Base-by-base conservation (phyloP, 2,113 vertebrate species). In the Brachionichthys hirsutus region DNA sequence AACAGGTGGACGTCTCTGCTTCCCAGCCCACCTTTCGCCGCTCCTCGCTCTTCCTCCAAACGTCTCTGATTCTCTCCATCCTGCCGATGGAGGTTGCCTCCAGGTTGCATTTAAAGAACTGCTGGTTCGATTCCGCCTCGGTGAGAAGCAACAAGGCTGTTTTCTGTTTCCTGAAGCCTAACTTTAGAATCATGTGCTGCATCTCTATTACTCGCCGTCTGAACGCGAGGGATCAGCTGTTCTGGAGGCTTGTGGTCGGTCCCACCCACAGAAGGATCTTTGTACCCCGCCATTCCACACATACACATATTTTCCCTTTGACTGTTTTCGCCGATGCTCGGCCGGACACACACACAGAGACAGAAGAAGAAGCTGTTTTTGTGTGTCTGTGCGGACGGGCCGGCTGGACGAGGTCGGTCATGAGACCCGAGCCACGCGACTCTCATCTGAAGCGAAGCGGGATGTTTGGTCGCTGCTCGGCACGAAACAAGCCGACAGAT, bases 241-340 rank as follows among this genome's bases (percentile, higher is more conserved):
- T 85, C 68, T 69, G 73, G 49, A 78, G 71, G 82, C 82, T 74
- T 82, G 82, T 71, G 82, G 78, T 74, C 48, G 17, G 18, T 73
- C 67, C 73, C 80, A 66, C 62, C 77, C 82, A 87, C 85, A 87
- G 77, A 85, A 62, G 66, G 67, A 77, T 78, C 84, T 78, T 84
- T 86, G 79, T 85, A 67, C 74, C 59, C 70, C 71, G 67, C 57
- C 44, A 40, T 22, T 48, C 16, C 48, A 56, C 0, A 45, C 54
- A 79, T 22, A 47, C 53, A 55, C 52, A 22, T 45, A 42, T 15
- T 50, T 50, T 48, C 18, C 46, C 45, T 47, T 47, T 47, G 45
- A 47, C 18, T 14, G 19, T 12, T 48, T 48, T 48, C 2, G 18
- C 19, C 18, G 4, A 20, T 22, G 46, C 18, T 20, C 10, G 11